Base-by-base conservation (phyloP, 2,888 invertebrate species). In the Dasysyrphus tricinctus region DNA sequence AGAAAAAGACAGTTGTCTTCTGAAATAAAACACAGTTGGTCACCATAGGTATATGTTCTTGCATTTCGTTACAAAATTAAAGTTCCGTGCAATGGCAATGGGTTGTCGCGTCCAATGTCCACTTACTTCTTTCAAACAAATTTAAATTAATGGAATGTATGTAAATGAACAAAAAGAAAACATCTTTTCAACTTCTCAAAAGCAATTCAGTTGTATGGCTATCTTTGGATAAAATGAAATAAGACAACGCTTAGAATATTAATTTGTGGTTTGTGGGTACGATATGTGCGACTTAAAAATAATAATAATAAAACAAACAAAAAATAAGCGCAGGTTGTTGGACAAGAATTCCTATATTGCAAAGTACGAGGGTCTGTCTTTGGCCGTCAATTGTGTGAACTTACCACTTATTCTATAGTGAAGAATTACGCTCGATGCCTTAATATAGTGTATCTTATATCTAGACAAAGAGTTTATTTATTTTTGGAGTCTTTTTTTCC, bases 231-330 rank as follows among this genome's bases (percentile, higher is more conserved):
- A 29, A 54, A 54, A 14, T 54, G 29, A 54, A 54, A 54, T 54
- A 54, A 54, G 54, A 8, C 54, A 54, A 54, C 29, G 54, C 29
- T 54, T 54, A 29, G 54, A 54, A 54, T 54, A 54, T 54, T 54
- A 54, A 54, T 54, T 54, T 8, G 7, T 14, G 54, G 29, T 32
- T 54, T 29, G 54, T 54, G 29, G 29, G 14, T 54, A 54, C 8
- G n/a, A 54, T 54, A 54, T 54, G 24, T 29, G 29, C 12, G 29
- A 54, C 54, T 54, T 29, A 29, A 54, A 54, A 29, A 54, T 54
- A 54, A 29, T 51, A 51, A 8, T 54, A 54, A 54, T 6, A 54
- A 54, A 29, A 24, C 12, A 0, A 54, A 54, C 2, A 54, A 54
- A 29, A 24, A 29, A 0, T 29, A 29, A 54, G 54, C 29, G 54